Evolutionary conservation across 2,113 vertebrate genomes (phyloP).

Genomic region (Rhinogobius similis): DNA sequence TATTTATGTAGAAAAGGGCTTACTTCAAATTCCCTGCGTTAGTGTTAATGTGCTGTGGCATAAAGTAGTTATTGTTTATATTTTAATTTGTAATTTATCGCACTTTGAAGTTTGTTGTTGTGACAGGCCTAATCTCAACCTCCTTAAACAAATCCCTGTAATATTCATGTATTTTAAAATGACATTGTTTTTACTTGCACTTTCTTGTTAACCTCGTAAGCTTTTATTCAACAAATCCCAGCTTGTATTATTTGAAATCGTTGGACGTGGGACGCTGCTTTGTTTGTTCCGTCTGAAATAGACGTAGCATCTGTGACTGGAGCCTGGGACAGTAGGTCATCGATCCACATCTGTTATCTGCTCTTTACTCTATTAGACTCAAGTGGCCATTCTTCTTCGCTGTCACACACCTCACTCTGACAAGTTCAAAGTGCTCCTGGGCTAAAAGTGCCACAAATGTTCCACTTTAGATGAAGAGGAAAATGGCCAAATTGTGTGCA

Average conservation of each 20-base stretch:
- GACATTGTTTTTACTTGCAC: too few species aligned
- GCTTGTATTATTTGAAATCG: not conserved
- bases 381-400: constrained; percentile 7
- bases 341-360: constrained; percentile 2
- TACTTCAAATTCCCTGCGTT: too few species aligned
- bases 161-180: too few species aligned
- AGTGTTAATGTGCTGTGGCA: too few species aligned
- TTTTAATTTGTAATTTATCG: too few species aligned
- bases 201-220: too few species aligned
- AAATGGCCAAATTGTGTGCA: not conserved
- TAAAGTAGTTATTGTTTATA: too few species aligned
- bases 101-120: too few species aligned
- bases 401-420: not conserved
- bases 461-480: not conserved
- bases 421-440: not conserved
- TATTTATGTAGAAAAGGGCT: too few species aligned
- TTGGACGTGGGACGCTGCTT: not conserved
- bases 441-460: not conserved
- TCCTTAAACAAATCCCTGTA: too few species aligned
- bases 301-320: not conserved
- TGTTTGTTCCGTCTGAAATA: too few species aligned
- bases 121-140: too few species aligned
- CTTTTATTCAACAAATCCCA: not conserved
- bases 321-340: not conserved
- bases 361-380: constrained; percentile 12